Base-by-base conservation (phyloP, 2,888 invertebrate species). In the Clepsis dumicolana region DNA sequence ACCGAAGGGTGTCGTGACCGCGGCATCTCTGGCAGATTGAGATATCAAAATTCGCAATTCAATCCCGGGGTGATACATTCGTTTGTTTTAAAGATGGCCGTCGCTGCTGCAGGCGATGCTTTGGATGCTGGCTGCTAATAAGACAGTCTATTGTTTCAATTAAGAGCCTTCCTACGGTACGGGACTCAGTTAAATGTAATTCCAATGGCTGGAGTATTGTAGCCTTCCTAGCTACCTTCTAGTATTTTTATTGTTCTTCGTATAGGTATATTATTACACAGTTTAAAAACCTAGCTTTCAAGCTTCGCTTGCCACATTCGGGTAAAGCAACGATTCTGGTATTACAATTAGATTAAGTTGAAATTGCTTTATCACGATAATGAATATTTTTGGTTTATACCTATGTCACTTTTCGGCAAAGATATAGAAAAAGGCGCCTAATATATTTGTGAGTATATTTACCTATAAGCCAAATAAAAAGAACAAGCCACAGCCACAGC, bases 1-100 rank as follows among this genome's bases (percentile, higher is more conserved):
- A 91, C 93, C 93, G 90, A 89, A 86, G 93, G 93, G 91, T 86
- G 87, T 93, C 93, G 93, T 93, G 93, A 93, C 84, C 84, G 90
- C 93, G 93, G 93, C 86, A 71, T 86, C 88, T 91, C 90, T 91
- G 92, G 70, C 81, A 87, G 92, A 93, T 93, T 93, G 93, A 93
- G 93, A 93, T 93, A 93, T 93, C 93, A 92, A 90, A 90, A 90
- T 89, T 89, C 84, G 87, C 89, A 84, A 84, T 86, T 87, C 85
- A 87, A 87, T 90, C 87, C 85, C 82, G 85, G 85, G 80, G 79
- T 87, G 85, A 83, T 82, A 78, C 79, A 71, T 70, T 71, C 79
- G 79, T 87, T 88, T 90, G 89, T 88, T 90, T 90, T 91, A 86
- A 86, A 79, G 84, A 81, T 83, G 85, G 85, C 86, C 74, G 74